Conservation (phyloP, 2,888 invertebrate genomes). For the Spisula subtruncata region DNA sequence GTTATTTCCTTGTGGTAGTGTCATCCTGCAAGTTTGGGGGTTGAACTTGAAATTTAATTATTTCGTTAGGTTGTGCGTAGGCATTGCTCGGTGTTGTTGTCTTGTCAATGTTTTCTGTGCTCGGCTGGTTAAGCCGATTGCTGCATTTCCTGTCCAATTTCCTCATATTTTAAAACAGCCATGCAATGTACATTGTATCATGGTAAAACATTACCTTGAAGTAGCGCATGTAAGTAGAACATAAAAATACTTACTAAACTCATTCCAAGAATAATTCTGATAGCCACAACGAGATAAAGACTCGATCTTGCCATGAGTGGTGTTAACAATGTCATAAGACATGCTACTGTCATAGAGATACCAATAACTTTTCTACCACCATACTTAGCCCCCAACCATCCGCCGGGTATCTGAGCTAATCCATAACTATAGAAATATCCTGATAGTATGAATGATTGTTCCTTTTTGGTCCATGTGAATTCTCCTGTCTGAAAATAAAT, state of each 20-base stretch:
- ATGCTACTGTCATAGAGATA: constrained; percentile 81
- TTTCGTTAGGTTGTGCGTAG: too few species aligned
- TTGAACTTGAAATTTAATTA: too few species aligned
- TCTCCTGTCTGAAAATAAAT: constrained; percentile 43
- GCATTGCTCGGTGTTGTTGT: too few species aligned
- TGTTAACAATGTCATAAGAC: constrained; percentile 80
- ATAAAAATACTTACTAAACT: constrained; percentile 5
- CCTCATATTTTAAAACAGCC: too few species aligned
- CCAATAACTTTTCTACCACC: constrained; percentile 86
- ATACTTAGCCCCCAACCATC: constrained; percentile 76
- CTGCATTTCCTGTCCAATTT: too few species aligned
- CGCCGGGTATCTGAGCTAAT: constrained; percentile 76
- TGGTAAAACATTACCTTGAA: too few species aligned
- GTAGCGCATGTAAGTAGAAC: too few species aligned
- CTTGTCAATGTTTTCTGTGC: too few species aligned
- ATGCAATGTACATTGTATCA: too few species aligned
- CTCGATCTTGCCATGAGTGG: constrained; percentile 80
- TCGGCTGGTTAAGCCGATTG: too few species aligned
- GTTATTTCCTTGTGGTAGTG: too few species aligned
- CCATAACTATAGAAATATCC: constrained; percentile 81
- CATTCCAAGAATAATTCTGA: constrained; percentile 69
- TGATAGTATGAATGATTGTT: constrained; percentile 74
- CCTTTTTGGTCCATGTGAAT: constrained; percentile 78
- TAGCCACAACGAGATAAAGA: constrained; percentile 74
- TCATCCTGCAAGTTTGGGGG: too few species aligned